Base-by-base conservation (phyloP, 2,797 vertebrate genomes). In the Acanthurus lineatus region DNA sequence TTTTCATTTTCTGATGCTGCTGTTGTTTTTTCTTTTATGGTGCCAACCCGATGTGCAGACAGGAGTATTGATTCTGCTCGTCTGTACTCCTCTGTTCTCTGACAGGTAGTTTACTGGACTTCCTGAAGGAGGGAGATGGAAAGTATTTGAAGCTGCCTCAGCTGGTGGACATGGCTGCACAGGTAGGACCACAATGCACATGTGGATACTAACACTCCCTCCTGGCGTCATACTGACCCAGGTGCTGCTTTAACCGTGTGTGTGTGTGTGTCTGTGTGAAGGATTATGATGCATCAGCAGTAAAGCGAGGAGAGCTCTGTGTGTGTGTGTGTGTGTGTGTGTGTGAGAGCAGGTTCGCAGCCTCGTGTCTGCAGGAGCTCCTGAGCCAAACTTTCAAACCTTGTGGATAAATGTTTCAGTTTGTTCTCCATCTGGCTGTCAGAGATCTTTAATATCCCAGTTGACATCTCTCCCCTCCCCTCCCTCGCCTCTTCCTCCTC, bases 121-220 rank as follows among this genome's bases (percentile, higher is more conserved):
- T 98, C 91, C 95, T 99, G 82, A 99, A 99, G 89, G 98, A 99
- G 90, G 98, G 97, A 60, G 97, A 99, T 73, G 98, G 98, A 17
- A 98, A 97, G 83, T 96, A 96, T 85, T 94, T 99, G 93, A 99
- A 99, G 90, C 96, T 99, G 85, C 98, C 98, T 10, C 97, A 99
- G 78, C 94, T 99, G 88, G 97, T 99, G 10, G 98, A 99, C 90
- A 99, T 99, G 98, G 98, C 97, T 83, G 97, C 97, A 85, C 98
- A 99, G 97, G 98, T 99, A 96, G 51, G 70, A 73, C 75, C 45
- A 58, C 67, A 83, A 67, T 42, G 2, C 64, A 5, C 28, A 0
- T 51, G 7, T 49, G 69, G 79, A 56, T 22, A 25, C 28, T 4
- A 70, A 40, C 38, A 16, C 38, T 69, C 44, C 20, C 17, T 45